Conservation (phyloP, 2,888 invertebrate species). For the Drosophila parthenogenetica region DNA sequence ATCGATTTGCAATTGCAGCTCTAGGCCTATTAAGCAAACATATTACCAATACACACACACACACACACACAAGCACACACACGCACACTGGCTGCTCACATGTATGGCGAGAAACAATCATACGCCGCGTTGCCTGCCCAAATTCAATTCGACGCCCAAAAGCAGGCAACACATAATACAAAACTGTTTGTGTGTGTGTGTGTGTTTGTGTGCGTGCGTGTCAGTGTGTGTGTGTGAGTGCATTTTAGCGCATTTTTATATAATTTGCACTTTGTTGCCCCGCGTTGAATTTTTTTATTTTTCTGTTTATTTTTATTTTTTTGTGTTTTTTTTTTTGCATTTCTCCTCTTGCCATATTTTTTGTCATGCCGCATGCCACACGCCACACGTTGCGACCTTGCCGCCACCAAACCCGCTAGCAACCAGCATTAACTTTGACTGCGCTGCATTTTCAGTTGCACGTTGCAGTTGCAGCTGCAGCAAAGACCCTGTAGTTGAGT, state of each 20-base stretch:
- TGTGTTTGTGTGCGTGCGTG: constrained; percentile 13
- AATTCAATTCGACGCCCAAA: constrained; percentile 63
- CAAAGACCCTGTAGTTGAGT: not conserved
- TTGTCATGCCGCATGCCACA: constrained; percentile 43
- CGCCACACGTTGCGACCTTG: constrained; percentile 65
- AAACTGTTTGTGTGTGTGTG: constrained; percentile 26
- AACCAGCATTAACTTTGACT: constrained; percentile 63
- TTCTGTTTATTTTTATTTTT: constrained; percentile 79
- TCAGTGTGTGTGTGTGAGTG: constrained; percentile 38
- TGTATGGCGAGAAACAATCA: constrained; percentile 31
- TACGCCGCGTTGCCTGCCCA: constrained; percentile 55
- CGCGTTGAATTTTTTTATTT: constrained; percentile 56
- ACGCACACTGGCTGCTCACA: constrained; percentile 8
- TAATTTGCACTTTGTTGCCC: constrained; percentile 77
- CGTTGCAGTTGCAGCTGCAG: constrained; percentile 22
- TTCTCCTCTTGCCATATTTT: constrained; percentile 17
- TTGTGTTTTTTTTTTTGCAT: constrained; percentile 49
- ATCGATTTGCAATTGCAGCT: constrained; percentile 21
- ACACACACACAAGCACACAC: constrained; percentile 9
- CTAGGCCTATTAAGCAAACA: constrained; percentile 78
- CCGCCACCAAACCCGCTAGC: constrained; percentile 63
- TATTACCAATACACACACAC: constrained; percentile 61
- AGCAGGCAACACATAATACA: constrained; percentile 57
- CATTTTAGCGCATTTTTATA: constrained; percentile 81
- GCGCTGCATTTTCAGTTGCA: constrained; percentile 41